A percentile compares a stretch with the other conserved stretches of the same genome.
phyloP scores from a whole-genome alignment of 2,113 vertebrate genomes.

The Crocuta crocuta region DNA sequence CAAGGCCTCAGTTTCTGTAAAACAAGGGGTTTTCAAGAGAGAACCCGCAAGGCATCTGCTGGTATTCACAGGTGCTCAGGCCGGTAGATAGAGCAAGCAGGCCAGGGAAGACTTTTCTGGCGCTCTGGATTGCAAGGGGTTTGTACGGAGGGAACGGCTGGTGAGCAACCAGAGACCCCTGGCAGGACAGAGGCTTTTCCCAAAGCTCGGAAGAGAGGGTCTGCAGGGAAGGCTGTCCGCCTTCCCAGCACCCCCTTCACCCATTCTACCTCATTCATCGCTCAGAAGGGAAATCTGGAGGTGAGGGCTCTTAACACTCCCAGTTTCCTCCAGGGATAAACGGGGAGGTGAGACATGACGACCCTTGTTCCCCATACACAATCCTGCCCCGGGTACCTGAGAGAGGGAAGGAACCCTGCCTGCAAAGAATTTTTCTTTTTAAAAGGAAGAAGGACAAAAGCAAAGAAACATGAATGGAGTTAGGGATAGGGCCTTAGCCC shows the following conservation, averaged over 20 bases:
- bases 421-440: background rate
- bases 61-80: background rate
- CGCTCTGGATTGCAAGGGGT: background rate
- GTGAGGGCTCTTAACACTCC: background rate
- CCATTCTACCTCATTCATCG: background rate
- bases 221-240: background rate
- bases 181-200: background rate
- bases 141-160: background rate
- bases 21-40: background rate
- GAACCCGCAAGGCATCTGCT: background rate
- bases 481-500: background rate
- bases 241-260: background rate
- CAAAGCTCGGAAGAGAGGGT: background rate
- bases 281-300: background rate
- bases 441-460: slow-evolving; percentile 2
- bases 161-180: background rate
- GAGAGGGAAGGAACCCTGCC: background rate
- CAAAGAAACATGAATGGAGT: background rate
- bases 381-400: background rate
- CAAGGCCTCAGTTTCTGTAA: background rate
- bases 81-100: background rate
- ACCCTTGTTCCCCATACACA: background rate
- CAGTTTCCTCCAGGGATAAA: background rate
- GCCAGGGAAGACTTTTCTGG: background rate
- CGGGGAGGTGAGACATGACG: background rate